A percentile compares a stretch with the other conserved stretches of the same genome.
These are phyloP conservation scores for Miniopterus natalensis DNA, from an alignment of 2,113 vertebrate genomes.

Conservation along the genomic window DNA sequence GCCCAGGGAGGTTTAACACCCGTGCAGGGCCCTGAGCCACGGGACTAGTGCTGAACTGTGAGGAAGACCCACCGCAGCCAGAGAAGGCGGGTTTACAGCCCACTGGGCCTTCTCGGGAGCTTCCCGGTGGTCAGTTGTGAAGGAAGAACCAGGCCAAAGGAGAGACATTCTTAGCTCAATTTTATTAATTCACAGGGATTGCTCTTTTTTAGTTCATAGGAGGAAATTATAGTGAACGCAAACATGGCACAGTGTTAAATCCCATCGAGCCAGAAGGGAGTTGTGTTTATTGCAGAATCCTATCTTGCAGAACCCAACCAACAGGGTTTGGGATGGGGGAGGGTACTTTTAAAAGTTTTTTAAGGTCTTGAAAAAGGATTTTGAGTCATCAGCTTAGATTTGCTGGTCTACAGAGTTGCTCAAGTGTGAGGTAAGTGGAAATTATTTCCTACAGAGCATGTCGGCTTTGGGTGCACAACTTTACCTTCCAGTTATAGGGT, in stretches of 20 bases:
- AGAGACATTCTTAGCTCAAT: neutral
- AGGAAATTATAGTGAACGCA: neutral
- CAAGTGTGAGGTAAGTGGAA: neutral
- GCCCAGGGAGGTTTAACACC: neutral
- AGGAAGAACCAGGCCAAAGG: neutral
- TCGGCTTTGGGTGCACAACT: neutral
- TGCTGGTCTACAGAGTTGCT: neutral
- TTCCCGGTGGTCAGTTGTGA: neutral
- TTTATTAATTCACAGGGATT: neutral
- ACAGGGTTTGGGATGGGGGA: neutral
- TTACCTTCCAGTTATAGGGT: neutral
- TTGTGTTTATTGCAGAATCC: neutral
- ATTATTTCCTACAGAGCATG: neutral
- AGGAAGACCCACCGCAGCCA: neutral
- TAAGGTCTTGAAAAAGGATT: neutral
- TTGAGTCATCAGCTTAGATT: neutral
- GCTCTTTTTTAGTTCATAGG: neutral
- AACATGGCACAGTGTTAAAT: neutral
- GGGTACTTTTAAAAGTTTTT: neutral
- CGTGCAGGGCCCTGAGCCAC: neutral
- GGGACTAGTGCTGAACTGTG: neutral
- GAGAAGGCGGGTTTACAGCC: too few species aligned
- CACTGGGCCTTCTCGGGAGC: neutral
- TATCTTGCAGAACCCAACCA: neutral
- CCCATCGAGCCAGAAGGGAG: neutral